Evolutionary conservation across 2,797 vertebrate genomes (phyloP), one percentile per base, ranked within the genome.

Genomic region (Myoxocephalus aenaeus): DNA sequence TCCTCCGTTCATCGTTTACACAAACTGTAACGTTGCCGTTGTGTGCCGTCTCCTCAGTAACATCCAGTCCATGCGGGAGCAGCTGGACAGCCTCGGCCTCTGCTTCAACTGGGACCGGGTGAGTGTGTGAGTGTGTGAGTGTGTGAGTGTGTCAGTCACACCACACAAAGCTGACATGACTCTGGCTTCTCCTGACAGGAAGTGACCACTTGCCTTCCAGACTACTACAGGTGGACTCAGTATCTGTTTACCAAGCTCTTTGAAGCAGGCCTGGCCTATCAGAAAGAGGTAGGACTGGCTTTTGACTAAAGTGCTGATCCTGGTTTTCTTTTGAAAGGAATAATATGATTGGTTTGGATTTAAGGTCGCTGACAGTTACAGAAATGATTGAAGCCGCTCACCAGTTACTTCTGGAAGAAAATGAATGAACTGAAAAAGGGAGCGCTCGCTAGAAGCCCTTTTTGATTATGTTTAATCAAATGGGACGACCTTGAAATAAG

Each of bases 211-310:
- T 99, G 97, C 87, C 95, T 93, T 29, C 96, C 97, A 54, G 97
- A 98, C 74, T 99, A 99, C 94, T 99, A 99, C 93, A 97, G 86
- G 65, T 99, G 98, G 98, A 99, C 98, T 1, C 98, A 99, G 15
- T 97, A 96, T 92, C 93, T 99, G 80, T 99, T 99, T 75, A 88
- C 98, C 81, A 99, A 97, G 82, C 96, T 99, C 81, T 97, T 96
- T 67, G 93, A 98, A 93, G 96, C 96, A 58, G 98, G 97, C 7
- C 92, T 99, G 72, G 97, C 96, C 14, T 99, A 99, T 93, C 98
- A 99, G 87, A 98, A 99, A 93, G 98, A 99, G 96, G 98, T 99
- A 90, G 86, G 94, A 92, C 79, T 4, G 8, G 5, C 22, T 34
- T 75, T 66, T 81, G 38, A 6, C 17, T 46, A 7, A 74, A 69